A percentile compares a stretch with the other conserved stretches of the same genome.
These are phyloP conservation scores for Callipepla californica DNA, from an alignment of 2,113 vertebrate species.

Conservation along the genomic window DNA sequence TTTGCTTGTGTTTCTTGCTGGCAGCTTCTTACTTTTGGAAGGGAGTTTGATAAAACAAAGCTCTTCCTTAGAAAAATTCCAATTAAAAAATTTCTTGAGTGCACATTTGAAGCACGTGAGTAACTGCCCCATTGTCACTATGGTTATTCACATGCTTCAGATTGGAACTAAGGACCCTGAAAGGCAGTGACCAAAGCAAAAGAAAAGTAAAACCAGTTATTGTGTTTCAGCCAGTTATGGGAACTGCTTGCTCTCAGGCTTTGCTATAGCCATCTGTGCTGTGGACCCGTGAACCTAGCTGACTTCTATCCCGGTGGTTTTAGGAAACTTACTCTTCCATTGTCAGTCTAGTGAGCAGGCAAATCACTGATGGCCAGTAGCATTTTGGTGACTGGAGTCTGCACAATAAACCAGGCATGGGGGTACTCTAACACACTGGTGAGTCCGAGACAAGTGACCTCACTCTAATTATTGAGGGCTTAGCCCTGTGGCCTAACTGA, in stretches of 20 bases:
- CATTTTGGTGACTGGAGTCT: not conserved
- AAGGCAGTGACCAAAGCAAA: not conserved
- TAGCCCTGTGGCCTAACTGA: not conserved
- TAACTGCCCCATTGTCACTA: conserved; percentile 19
- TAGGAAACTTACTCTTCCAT: not conserved
- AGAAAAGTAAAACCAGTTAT: not conserved
- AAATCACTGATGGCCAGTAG: not conserved
- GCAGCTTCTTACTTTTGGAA: conserved; percentile 16
- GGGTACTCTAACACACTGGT: accelerated
- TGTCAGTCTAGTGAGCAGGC: not conserved
- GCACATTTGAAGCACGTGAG: conserved; percentile 12
- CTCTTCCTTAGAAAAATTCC: not conserved
- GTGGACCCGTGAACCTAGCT: not conserved
- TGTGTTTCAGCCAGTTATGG: not conserved
- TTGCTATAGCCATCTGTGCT: not conserved
- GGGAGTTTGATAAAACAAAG: conserved; percentile 17
- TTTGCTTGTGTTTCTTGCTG: not conserved
- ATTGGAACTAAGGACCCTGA: not conserved
- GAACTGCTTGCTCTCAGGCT: not conserved
- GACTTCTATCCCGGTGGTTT: not conserved
- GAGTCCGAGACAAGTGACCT: not conserved
- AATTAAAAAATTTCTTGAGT: conserved; percentile 35
- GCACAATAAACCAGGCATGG: not conserved
- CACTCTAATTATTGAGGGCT: not conserved
- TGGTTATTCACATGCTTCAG: not conserved